Evolutionary conservation across 2,888 invertebrate species (phyloP).

Genomic region (Chloromyia formosa): DNA sequence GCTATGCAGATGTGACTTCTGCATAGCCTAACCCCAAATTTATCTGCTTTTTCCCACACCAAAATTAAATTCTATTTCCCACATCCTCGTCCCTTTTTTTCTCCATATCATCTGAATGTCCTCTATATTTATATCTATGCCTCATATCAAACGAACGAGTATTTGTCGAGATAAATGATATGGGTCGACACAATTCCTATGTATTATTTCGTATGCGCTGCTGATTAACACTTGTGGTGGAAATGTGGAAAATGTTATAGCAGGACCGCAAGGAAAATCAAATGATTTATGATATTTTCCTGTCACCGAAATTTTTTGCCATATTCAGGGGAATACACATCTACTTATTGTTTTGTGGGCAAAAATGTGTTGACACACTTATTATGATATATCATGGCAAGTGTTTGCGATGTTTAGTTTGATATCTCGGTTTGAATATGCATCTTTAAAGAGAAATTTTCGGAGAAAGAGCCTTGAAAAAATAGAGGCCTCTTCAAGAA

Average conservation of each 20-base stretch:
- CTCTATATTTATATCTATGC: too few species aligned
- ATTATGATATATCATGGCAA: slow-evolving; percentile 5
- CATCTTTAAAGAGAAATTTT: background rate
- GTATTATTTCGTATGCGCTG: background rate
- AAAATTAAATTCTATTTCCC: too few species aligned
- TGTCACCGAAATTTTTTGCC: background rate
- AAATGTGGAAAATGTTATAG: background rate
- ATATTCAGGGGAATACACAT: background rate
- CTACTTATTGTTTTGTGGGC: background rate
- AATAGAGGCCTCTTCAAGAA: too few species aligned
- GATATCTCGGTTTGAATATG: background rate
- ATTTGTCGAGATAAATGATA: slow-evolving; percentile 13
- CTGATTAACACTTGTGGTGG: slow-evolving; percentile 27
- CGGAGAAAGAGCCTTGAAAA: too few species aligned
- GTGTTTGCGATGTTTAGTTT: background rate
- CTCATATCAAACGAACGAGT: background rate
- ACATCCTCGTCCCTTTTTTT: too few species aligned
- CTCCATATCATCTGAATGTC: too few species aligned
- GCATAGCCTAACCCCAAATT: too few species aligned
- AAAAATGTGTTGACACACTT: background rate
- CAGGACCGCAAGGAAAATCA: background rate
- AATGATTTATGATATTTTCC: slow-evolving; percentile 8
- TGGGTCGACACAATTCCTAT: slow-evolving; percentile 14
- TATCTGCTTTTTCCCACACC: too few species aligned
- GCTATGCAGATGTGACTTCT: too few species aligned